These are phyloP conservation scores for Thaumetopoea pityocampa DNA, from an alignment of 1,140 invertebrate species.

Conservation along the genomic window DNA sequence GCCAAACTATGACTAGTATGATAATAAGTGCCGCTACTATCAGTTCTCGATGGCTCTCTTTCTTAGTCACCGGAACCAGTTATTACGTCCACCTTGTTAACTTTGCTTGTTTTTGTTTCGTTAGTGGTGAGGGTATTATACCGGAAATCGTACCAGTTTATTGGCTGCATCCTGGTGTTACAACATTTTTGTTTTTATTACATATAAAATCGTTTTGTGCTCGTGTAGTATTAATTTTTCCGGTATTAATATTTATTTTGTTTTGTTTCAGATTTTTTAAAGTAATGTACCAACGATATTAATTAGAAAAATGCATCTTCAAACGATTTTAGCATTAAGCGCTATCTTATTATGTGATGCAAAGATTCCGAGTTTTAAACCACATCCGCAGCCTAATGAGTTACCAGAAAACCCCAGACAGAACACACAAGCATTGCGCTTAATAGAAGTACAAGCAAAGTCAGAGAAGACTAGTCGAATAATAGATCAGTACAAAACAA, in stretches of 20 bases:
- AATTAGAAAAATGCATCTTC: constrained; percentile 52
- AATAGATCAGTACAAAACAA: constrained; percentile 43
- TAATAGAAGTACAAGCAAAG: constrained; percentile 44
- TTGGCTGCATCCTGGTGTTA: constrained; percentile 30
- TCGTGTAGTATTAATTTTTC: no score
- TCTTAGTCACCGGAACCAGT: constrained; percentile 17
- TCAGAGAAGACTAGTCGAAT: constrained; percentile 52
- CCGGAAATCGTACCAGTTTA: constrained; percentile 49
- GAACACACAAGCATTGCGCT: constrained; percentile 32
- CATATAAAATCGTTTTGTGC: no score
- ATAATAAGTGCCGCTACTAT: constrained; percentile 27
- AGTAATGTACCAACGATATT: constrained; percentile 47
- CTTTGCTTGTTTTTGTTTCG: constrained; percentile 22
- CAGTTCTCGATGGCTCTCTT: constrained; percentile 9
- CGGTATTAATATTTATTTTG: constrained; percentile 15
- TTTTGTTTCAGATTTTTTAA: constrained; percentile 54
- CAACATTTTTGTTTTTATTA: constrained; percentile 23
- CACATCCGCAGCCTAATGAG: constrained; percentile 38
- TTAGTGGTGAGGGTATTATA: constrained; percentile 23
- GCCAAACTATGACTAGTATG: constrained; percentile 35
- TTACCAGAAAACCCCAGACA: constrained; percentile 41
- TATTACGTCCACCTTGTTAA: constrained; percentile 17
- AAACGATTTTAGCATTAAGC: constrained; percentile 51
- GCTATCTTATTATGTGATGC: constrained; percentile 56
- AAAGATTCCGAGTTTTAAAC: constrained; percentile 51